Conservation (phyloP, 35 echinoderm and acorn worm species). For the Patiria miniata region DNA sequence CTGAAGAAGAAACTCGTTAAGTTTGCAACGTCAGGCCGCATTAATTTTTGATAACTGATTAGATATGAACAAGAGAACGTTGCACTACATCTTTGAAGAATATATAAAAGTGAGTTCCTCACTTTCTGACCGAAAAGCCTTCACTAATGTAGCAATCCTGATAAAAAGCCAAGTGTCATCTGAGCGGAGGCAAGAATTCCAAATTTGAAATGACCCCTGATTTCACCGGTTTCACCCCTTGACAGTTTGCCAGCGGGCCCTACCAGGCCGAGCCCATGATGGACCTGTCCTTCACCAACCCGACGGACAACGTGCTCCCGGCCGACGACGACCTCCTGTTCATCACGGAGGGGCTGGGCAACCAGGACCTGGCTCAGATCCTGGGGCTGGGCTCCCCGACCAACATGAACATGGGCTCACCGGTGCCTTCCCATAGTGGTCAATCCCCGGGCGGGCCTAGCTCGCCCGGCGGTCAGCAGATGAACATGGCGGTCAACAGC, state of each 20-base stretch:
- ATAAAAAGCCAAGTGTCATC: too few species aligned
- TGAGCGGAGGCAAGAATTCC: too few species aligned
- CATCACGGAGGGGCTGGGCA: conserved; percentile 30
- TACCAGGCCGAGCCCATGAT: conserved; percentile 38
- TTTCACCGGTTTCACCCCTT: too few species aligned
- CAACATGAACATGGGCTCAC: conserved; percentile 39
- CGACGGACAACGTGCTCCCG: conserved; percentile 33
- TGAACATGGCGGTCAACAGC: conserved; percentile 32
- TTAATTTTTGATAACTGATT: too few species aligned
- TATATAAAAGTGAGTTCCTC: too few species aligned
- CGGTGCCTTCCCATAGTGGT: conserved; percentile 21
- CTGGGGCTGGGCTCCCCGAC: conserved; percentile 34
- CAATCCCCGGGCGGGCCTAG: not conserved
- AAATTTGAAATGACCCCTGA: too few species aligned
- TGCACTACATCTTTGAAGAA: too few species aligned
- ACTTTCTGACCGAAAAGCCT: too few species aligned
- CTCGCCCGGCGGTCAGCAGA: conserved; percentile 15
- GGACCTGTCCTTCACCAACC: conserved; percentile 56
- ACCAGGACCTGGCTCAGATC: conserved; percentile 33
- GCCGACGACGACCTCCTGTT: conserved; percentile 59
- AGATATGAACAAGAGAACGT: too few species aligned
- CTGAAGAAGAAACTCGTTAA: too few species aligned
- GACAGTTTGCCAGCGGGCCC: not conserved
- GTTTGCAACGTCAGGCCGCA: too few species aligned
- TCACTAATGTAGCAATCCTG: too few species aligned